Percentiles rank a stretch among this genome's conserved stretches.
Evolutionary conservation across 2,797 vertebrate genomes (phyloP).

Genomic region (Myioborus melanocephalus): DNA sequence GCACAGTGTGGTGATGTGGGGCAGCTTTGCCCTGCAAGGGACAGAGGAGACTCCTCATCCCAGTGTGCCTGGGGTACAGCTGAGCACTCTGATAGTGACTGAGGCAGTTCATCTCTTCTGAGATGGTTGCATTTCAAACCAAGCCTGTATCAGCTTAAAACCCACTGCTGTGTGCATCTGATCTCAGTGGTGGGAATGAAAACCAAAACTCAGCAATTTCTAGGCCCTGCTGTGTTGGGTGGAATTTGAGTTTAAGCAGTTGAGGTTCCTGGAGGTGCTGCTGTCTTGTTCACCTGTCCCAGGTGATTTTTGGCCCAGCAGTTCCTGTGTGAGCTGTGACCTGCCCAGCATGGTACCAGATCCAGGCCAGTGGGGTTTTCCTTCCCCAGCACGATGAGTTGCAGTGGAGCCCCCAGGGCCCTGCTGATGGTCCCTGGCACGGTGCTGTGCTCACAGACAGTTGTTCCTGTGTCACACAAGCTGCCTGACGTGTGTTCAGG

Average conservation of each 20-base stretch:
- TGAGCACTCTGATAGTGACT: fast-evolving
- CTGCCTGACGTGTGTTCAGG: background rate
- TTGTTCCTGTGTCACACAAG: slow-evolving; percentile 40
- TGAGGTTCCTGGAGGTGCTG: background rate
- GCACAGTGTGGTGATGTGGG: fast-evolving
- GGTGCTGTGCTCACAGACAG: background rate
- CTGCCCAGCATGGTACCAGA: background rate
- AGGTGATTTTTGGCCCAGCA: background rate
- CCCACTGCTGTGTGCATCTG: fast-evolving
- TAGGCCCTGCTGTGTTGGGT: too few relatives aligned
- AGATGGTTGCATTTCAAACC: background rate
- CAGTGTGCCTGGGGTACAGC: background rate
- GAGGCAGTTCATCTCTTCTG: background rate
- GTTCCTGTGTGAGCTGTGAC: background rate
- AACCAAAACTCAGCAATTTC: background rate
- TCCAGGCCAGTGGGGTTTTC: background rate
- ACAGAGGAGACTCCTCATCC: background rate
- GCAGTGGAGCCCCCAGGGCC: background rate
- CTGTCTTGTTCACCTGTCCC: background rate
- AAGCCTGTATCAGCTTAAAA: background rate
- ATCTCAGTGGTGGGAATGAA: background rate
- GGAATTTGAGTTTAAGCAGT: background rate
- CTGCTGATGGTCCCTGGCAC: background rate
- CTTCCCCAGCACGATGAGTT: background rate
- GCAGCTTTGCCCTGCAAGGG: background rate